Percentiles rank a stretch among this genome's conserved stretches.
These are phyloP conservation scores for Drosophila pseudoananassae DNA, from an alignment of 1,140 invertebrate genomes.

Conservation along the genomic window DNA sequence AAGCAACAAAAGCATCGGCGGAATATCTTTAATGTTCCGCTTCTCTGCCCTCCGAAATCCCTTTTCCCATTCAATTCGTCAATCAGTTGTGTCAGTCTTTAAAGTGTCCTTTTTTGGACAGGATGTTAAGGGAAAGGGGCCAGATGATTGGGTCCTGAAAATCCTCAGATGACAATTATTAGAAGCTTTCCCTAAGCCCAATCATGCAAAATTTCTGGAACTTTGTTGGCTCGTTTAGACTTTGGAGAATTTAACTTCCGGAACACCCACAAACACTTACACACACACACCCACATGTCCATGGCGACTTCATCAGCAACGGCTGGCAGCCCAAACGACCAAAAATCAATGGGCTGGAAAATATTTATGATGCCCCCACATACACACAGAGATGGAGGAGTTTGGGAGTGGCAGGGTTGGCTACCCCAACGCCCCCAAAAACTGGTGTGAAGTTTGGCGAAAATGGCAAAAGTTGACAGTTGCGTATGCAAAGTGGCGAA, in stretches of 20 bases:
- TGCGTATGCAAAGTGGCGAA: constrained; percentile 66
- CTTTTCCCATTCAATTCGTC: constrained; percentile 23
- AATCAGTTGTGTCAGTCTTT: constrained; percentile 25
- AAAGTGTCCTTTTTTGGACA: not conserved
- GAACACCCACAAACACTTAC: constrained; percentile 34
- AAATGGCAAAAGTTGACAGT: constrained; percentile 79
- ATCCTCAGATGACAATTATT: constrained; percentile 31
- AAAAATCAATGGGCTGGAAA: constrained; percentile 80
- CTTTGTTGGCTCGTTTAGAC: constrained; percentile 34
- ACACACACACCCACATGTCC: constrained; percentile 6
- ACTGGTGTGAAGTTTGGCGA: constrained; percentile 73
- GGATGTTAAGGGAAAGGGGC: not conserved
- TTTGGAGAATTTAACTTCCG: constrained; percentile 41
- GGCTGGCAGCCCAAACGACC: constrained; percentile 73
- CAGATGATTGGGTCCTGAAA: constrained; percentile 14
- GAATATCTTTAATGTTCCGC: constrained; percentile 19
- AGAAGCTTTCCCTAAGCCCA: constrained; percentile 29
- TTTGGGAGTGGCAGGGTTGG: not conserved
- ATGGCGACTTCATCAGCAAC: constrained; percentile 72
- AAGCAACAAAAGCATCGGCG: constrained; percentile 49
- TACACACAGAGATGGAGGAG: constrained; percentile 1
- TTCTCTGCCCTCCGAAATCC: not conserved
- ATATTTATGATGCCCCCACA: constrained; percentile 78
- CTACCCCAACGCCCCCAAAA: constrained; percentile 2
- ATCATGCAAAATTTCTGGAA: constrained; percentile 30